These are phyloP conservation scores for Ectemnius lituratus DNA, from an alignment of 2,888 invertebrate genomes.

Conservation along the genomic window DNA sequence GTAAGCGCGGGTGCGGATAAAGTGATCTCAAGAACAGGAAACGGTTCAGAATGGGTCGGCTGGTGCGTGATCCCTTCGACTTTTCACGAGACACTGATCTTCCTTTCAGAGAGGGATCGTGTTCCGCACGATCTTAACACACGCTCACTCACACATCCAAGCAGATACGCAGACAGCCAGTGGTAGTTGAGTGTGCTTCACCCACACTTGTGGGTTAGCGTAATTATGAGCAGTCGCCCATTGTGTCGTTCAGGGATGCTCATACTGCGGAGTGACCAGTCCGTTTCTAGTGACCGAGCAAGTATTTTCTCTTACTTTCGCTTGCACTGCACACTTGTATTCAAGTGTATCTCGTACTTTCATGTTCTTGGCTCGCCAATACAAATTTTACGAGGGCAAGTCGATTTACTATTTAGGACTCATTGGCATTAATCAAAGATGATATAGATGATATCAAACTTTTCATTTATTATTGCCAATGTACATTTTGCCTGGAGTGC, in stretches of 20 bases:
- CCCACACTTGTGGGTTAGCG: conserved; percentile 44
- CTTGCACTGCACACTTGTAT: conserved; percentile 25
- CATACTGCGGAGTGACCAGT: conserved; percentile 36
- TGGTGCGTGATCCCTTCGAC: conserved; percentile 57
- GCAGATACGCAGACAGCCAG: background rate
- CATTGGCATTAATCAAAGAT: too few relatives aligned
- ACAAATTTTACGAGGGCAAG: too few relatives aligned
- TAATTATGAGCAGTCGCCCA: conserved; percentile 64
- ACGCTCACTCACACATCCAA: conserved; percentile 12
- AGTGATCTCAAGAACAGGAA: conserved; percentile 2
- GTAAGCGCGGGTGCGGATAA: background rate
- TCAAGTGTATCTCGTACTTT: too few relatives aligned
- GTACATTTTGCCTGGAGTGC: too few relatives aligned
- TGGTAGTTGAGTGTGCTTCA: conserved; percentile 14
- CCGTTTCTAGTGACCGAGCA: too few relatives aligned
- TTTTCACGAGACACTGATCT: conserved; percentile 70
- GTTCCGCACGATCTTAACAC: conserved; percentile 55
- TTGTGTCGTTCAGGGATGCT: conserved; percentile 60
- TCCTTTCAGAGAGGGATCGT: conserved; percentile 59
- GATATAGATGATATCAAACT: background rate
- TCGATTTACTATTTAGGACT: too few relatives aligned
- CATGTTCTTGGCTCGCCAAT: too few relatives aligned
- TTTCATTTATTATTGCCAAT: background rate
- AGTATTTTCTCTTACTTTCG: conserved; percentile 7
- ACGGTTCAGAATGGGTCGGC: conserved; percentile 19